Evolutionary conservation across 30 jellyfish, hydroid and myxozoan species (phyloP).

Genomic region (Aurelia coerulea): DNA sequence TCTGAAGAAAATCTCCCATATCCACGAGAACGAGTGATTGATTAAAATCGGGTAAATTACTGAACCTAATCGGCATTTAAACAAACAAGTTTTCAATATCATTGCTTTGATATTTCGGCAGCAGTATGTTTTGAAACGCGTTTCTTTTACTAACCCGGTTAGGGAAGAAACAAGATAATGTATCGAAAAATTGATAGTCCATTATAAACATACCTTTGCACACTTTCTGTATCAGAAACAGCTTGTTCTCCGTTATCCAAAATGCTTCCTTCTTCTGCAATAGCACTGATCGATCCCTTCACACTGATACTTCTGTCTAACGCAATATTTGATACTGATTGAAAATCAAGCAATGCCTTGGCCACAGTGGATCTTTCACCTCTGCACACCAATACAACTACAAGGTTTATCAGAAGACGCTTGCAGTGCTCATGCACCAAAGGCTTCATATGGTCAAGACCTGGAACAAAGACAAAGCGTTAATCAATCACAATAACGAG

Average conservation of each 20-base stretch:
- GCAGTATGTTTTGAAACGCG: no score
- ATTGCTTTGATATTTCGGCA: no score
- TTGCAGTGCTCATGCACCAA: constrained; percentile 93
- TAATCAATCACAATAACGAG: no score
- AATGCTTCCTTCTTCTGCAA: constrained; percentile 70
- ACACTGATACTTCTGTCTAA: constrained; percentile 81
- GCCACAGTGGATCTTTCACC: constrained; percentile 96
- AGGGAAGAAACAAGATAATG: neutral
- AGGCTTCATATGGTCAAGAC: constrained; percentile 94
- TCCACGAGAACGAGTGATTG: no score
- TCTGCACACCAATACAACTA: constrained; percentile 88
- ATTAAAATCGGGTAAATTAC: no score
- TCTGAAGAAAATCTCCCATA: no score
- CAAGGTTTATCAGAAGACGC: constrained; percentile 85
- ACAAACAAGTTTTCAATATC: no score
- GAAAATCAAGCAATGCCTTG: constrained; percentile 91
- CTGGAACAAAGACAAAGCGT: constrained; percentile 8
- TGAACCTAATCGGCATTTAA: no score
- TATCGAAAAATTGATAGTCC: neutral
- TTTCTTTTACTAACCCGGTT: no score
- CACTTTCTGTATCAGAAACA: constrained; percentile 44
- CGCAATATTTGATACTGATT: constrained; percentile 89
- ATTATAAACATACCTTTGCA: constrained; percentile 52
- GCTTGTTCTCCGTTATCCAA: constrained; percentile 54
- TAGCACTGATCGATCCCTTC: constrained; percentile 78